These are phyloP conservation scores for Mechanitis mazaeus DNA, from an alignment of 2,888 invertebrate genomes.

Conservation along the genomic window DNA sequence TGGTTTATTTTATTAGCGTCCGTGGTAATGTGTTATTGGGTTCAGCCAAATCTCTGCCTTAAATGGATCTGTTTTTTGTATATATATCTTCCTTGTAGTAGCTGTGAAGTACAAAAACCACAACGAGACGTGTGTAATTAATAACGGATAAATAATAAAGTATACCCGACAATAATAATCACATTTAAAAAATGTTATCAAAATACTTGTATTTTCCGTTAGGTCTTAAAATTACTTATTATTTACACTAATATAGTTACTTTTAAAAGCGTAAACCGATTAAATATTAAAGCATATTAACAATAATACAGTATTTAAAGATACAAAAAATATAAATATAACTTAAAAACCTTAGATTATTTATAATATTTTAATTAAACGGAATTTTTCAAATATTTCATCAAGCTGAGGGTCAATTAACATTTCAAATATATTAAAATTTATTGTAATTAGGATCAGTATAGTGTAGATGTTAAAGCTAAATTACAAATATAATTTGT, in stretches of 20 bases:
- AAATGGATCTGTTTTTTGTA: slow-evolving; percentile 4
- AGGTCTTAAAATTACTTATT: no score
- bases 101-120: not conserved
- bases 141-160: not conserved
- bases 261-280: no score
- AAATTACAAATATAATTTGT: no score
- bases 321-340: no score
- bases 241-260: no score
- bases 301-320: not conserved
- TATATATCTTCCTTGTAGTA: not conserved
- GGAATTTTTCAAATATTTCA: not conserved
- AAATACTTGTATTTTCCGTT: no score
- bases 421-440: slow-evolving; percentile 16
- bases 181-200: no score
- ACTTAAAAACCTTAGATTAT: not conserved
- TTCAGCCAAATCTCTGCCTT: slow-evolving; percentile 13
- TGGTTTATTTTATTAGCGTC: slow-evolving; percentile 31
- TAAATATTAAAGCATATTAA: not conserved
- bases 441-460: slow-evolving; percentile 19
- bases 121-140: not conserved
- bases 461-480: slow-evolving; percentile 4
- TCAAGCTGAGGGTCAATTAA: slow-evolving; percentile 8
- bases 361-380: not conserved
- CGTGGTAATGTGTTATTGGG: slow-evolving; percentile 24
- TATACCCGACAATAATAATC: no score